Evolutionary conservation across 2,113 vertebrate species (phyloP), one percentile per base, ranked within the genome.

Genomic region (Ailurus styani): DNA sequence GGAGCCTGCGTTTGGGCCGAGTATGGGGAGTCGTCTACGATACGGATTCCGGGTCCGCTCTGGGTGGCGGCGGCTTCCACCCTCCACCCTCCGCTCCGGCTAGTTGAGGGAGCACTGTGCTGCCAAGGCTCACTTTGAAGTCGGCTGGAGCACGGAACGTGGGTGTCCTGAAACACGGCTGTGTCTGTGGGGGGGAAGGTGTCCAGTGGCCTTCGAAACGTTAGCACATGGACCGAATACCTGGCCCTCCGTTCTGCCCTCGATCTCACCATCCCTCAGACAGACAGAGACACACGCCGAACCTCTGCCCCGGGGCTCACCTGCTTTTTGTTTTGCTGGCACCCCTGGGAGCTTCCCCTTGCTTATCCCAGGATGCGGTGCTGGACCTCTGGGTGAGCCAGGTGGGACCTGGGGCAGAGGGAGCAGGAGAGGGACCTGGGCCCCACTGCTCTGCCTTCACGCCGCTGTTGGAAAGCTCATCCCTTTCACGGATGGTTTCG

Each of bases 11-110:
- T 15, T 2, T 0, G 15, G 25, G 52, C 29, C 17, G 11, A 20
- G 20, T n/a, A 0, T 0, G 1, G 6, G n/a, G 57, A 15, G 55
- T 8, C 0, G 2, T 15, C 31, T 40, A 4, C 17, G 1, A 4
- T 8, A 4, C 0, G 11, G n/a, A 1, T 7, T 34, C 57, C 13
- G 45, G 4, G 50, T n/a, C 15, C 10, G 0, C 7, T 66, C 47
- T 1, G 0, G 25, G 7, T 0, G 2, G 52, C 66, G 3, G 17
- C 15, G 34, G 62, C 72, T 70, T 47, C 70, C 34, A 0, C 15
- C 37, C 34, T 4, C 15, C 37, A 1, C 21, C 34, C 66, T 25
- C 17, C n/a, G 64, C 68, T 6, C 25, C 2, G 7, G 40, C 37
- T 47, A 7, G 13, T 42, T 37, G 11, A 50, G 23, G 40, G 60